Base-by-base conservation (phyloP, 2,888 invertebrate genomes). In the Drosophila rubida region DNA sequence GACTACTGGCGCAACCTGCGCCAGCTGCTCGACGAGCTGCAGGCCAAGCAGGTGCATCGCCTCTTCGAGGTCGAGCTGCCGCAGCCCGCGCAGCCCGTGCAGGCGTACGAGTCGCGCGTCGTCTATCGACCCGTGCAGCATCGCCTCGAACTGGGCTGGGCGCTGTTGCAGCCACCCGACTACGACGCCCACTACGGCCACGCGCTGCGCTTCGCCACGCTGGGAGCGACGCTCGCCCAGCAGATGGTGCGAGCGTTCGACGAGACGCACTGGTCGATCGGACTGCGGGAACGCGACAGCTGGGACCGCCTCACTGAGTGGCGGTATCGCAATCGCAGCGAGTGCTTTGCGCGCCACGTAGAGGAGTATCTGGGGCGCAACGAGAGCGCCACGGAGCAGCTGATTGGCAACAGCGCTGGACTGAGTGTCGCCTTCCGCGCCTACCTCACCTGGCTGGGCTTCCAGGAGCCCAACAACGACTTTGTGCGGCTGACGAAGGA, bases 371-470 rank as follows among this genome's bases (percentile, higher is more conserved):
- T 90, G 13, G 51, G 74, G 4, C 46, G 54, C 0, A 88, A 89
- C 42, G 55, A n/a, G 0, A 83, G 51, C 13, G 79, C 76, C 64
- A 63, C 69, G 70, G 6, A 50, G 1, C 65, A 79, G 2, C 50
- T 90, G 2, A 83, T 91, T 23, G 79, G 78, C 2, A 61, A 64
- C 27, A 91, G 83, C 54, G 80, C 75, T 2, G 91, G 83, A 0
- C n/a, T 91, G 0, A 91, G 88, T 64, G 72, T 87, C 0, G 89
- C 91, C 11, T 91, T 91, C 16, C 80, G 74, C 42, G 91, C 90
- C 2, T 91, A 91, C 19, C 66, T 91, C 0, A 79, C 65, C 27
- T 91, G 91, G 91, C 50, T 91, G 49, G 59, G 73, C 2, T 84
- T 75, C 27, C 75, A 80, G 63, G 84, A 80, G 53, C 89, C 91